Evolutionary conservation across 2,797 vertebrate species (phyloP), one percentile per base, ranked within the genome.

Genomic region (Novumbra hubbsi): DNA sequence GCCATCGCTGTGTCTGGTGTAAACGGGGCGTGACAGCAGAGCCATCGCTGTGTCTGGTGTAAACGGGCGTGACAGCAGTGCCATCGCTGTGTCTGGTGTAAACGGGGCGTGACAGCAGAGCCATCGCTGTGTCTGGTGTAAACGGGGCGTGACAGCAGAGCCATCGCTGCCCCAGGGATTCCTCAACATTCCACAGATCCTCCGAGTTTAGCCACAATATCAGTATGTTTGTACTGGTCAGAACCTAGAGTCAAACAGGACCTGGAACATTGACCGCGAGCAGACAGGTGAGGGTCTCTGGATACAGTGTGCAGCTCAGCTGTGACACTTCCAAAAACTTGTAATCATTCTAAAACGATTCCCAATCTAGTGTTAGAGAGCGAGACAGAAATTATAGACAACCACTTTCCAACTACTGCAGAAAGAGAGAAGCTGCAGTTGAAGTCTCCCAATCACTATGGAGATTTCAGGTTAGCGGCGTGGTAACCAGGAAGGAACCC

Each of bases 81-180:
- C n/a, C n/a, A n/a, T n/a, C n/a, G n/a, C n/a, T n/a, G n/a, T n/a
- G n/a, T n/a, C n/a, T n/a, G n/a, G n/a, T n/a, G n/a, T n/a, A n/a
- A n/a, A n/a, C n/a, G n/a, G n/a, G n/a, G n/a, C n/a, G n/a, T n/a
- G n/a, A n/a, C n/a, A n/a, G n/a, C n/a, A n/a, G n/a, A 9, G 63
- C 73, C 50, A 83, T 81, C 72, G 72, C 3, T 64, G 11, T 16
- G 14, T 75, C 72, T 76, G 34, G 75, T 73, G 81, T 77, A 76
- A 85, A 80, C 79, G 84, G 72, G 72, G 80, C 79, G 84, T 71
- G 73, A 79, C 79, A 49, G 64, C 74, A 30, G 83, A 76, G 80
- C 87, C 87, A 83, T n/a, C 6, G 50, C 50, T 19, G 17, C 50
- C n/a, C 16, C 16, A 81, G 77, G 81, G 85, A 82, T 85, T 88